Evolutionary conservation across 2,113 vertebrate genomes (phyloP), one percentile per base, ranked within the genome.

Genomic region (Oceanites oceanicus): DNA sequence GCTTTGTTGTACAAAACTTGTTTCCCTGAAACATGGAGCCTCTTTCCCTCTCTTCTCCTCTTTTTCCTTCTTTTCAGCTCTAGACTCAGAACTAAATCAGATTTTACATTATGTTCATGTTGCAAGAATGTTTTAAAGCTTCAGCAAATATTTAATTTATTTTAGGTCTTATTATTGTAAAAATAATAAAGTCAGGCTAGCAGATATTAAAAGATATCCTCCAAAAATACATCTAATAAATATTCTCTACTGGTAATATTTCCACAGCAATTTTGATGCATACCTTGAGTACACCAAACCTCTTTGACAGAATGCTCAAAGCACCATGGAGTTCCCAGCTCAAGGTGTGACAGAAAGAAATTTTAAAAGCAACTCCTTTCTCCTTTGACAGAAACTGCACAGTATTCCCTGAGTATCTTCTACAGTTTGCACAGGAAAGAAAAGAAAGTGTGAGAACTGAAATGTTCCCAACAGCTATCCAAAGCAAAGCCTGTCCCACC

Each of bases 181-280:
- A 93, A 96, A 92, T 85, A 94, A 94, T 80, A 74, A 82, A 87
- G 36, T 74, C 86, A 87, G 40, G 29, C 67, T 87, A 93, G 45
- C 42, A 79, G 74, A 86, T 86, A 95, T 80, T 95, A 94, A 91
- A 89, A 96, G 36, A 62, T 25, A 65, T 85, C 34, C 53, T 78
- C 87, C 61, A 92, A 92, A 91, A 77, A 49, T 19, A 61, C 52
- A 71, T 25, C 70, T 94, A 78, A 87, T n/a, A 94, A 66, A 90
- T 75, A 81, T 53, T 84, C 77, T 78, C 45, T 74, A 68, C 44
- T 30, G 32, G 25, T 40, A 72, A 83, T 61, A 91, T 25, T 92
- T 66, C 76, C 77, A 65, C 45, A 89, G 86, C 77, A 91, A 68
- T 84, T 89, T 89, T 65, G 78, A 88, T 5, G 2, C 63, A 47